Base-by-base conservation (phyloP, 1,140 invertebrate genomes). In the Meloidogyne hapla region DNA sequence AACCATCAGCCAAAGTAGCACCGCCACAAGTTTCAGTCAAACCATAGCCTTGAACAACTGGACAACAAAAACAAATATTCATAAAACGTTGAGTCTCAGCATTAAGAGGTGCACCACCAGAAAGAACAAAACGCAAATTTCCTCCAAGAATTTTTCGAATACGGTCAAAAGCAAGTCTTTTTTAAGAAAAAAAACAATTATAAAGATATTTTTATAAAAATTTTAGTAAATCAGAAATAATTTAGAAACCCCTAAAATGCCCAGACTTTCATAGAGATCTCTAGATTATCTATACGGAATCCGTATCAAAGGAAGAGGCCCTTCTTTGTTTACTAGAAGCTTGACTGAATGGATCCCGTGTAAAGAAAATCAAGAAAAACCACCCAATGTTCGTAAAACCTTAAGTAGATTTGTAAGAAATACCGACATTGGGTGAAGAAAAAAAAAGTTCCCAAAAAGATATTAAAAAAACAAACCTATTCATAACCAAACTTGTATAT, bases 1-100 rank as follows among this genome's bases (percentile, higher is more conserved):
- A 69, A 92, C 92, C 88, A 87, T 94, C 92, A 91, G 94, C 93
- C 71, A 96, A 92, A 21, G 94, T 93, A 33, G 93, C 94, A 84
- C 93, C 94, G 2, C 94, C 95, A 81, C 93, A 93, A 12, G 95
- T 97, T 91, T 99, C 96, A 1, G 96, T 99, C 45, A 98, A 91
- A 9, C 96, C 96, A 89, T 99, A 99, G 65, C 96, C 96, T 87
- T 96, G 94, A 67, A 93, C 91, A 26, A 98, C 91, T 64, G 92
- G 92, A 63, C 93, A 92, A 87, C 94, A 96, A 26, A 99, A 90
- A 87, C 94, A 96, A 74, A 93, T 91, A 87, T 95, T 93, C 80
- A 97, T 93, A 87, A 97, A 95, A 82, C 92, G 91, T 85, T 99
- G 95, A 10, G 95, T 98, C 84, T 97, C 94, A 2, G 94, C 91